Evolutionary conservation across 1,140 invertebrate species (phyloP).

Genomic region (Arctopsyche grandis): DNA sequence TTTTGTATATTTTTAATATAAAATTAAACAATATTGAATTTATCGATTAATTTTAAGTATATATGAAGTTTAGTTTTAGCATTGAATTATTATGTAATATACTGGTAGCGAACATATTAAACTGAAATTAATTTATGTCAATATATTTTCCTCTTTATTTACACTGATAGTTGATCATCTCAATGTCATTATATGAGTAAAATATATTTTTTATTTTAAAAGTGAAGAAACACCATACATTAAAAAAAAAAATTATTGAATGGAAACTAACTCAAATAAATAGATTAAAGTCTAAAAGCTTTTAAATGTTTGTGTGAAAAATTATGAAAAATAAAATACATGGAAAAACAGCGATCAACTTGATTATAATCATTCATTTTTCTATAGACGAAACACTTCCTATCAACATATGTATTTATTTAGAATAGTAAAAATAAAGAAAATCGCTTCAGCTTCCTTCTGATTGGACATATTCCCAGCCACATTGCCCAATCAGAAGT

Average conservation of each 20-base stretch:
- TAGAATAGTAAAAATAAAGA: neutral
- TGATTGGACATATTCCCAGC: constrained; percentile 57
- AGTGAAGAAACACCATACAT: neutral
- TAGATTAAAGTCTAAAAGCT: neutral
- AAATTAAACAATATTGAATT: constrained; percentile 41
- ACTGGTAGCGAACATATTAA: constrained; percentile 4
- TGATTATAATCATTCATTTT: too few species aligned
- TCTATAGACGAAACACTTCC: too few species aligned
- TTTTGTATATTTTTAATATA: constrained; percentile 55
- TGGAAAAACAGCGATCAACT: neutral
- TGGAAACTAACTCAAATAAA: too few species aligned
- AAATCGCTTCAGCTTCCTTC: constrained; percentile 50
- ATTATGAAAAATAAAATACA: too few species aligned
- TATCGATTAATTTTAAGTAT: constrained; percentile 47
- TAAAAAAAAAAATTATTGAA: neutral
- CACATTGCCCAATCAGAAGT: constrained; percentile 57
- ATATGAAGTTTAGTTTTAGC: constrained; percentile 48
- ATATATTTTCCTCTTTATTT: neutral
- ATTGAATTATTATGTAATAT: constrained; percentile 41
- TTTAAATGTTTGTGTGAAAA: too few species aligned
- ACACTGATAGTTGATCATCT: constrained; percentile 1
- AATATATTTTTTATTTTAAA: neutral
- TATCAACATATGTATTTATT: too few species aligned
- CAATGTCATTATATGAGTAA: neutral
- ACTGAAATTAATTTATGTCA: neutral